phyloP scores from a whole-genome alignment of 2,888 invertebrate genomes.

The Sarcophaga caerulescens region DNA sequence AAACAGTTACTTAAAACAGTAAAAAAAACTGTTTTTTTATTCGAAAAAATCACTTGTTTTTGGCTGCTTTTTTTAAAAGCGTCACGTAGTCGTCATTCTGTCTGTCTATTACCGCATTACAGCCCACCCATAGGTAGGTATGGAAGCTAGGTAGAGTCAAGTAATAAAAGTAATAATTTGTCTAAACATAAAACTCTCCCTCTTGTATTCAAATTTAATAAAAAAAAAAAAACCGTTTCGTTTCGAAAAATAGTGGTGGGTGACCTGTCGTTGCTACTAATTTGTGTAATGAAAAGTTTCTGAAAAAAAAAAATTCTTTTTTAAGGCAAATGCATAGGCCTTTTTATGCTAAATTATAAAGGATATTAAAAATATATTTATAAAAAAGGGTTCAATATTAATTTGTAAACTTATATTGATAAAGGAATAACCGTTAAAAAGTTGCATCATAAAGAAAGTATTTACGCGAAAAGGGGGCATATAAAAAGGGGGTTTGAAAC shows the following conservation, averaged over 20 bases:
- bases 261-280: background rate
- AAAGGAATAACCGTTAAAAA: no score
- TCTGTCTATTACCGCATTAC: constrained; percentile 22
- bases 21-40: no score
- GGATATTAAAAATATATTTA: background rate
- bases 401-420: no score
- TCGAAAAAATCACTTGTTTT: constrained; percentile 28
- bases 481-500: no score
- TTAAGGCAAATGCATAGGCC: background rate
- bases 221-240: background rate
- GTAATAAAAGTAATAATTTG: background rate
- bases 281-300: constrained; percentile 8
- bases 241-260: background rate
- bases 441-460: no score
- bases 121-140: background rate
- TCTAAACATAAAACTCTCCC: constrained; percentile 10
- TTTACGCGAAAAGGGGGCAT: no score
- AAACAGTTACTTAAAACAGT: no score
- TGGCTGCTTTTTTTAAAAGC: background rate
- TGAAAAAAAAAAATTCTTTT: background rate
- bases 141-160: background rate
- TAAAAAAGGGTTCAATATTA: no score
- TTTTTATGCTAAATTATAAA: constrained; percentile 8
- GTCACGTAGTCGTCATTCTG: constrained; percentile 21
- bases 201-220: background rate